A percentile compares a stretch with the other conserved stretches of the same genome.
Evolutionary conservation across 2,113 vertebrate genomes (phyloP).

Genomic region (Pongo pygmaeus): DNA sequence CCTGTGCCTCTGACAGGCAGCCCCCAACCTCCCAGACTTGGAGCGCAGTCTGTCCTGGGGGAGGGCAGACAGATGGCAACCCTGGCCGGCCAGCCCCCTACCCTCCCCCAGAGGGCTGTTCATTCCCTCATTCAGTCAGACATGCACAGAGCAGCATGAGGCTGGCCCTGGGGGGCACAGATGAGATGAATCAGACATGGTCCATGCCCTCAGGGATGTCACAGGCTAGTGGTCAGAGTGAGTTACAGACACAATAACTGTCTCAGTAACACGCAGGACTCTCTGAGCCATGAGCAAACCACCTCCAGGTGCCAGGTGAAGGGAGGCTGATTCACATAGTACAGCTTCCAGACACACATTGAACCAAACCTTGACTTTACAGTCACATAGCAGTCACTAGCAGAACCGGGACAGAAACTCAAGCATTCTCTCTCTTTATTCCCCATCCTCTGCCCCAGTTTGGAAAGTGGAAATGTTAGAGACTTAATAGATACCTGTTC

Average conservation of each 20-base stretch:
- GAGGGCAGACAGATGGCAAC: not conserved
- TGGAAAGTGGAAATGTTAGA: not conserved
- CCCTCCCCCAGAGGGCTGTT: not conserved
- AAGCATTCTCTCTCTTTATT: not conserved
- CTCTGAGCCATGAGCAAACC: not conserved
- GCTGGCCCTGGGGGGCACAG: not conserved
- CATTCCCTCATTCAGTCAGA: not conserved
- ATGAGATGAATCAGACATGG: not conserved
- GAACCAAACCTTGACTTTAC: not conserved
- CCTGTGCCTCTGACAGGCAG: not conserved
- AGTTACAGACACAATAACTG: not conserved
- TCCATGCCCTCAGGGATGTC: not conserved
- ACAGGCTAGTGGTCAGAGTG: not conserved
- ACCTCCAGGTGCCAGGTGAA: not conserved
- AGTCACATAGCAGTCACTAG: not conserved
- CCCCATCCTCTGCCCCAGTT: not conserved
- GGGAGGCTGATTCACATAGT: not conserved
- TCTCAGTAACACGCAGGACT: not conserved
- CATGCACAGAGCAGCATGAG: fast-evolving
- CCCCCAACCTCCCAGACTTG: not conserved
- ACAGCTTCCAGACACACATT: not conserved
- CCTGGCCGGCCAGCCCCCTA: not conserved
- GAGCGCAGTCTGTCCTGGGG: not conserved
- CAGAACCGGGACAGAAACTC: not conserved
- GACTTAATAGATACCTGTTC: not conserved